Evolutionary conservation across 2,113 vertebrate genomes (phyloP).

Genomic region (Elephantulus edwardii): DNA sequence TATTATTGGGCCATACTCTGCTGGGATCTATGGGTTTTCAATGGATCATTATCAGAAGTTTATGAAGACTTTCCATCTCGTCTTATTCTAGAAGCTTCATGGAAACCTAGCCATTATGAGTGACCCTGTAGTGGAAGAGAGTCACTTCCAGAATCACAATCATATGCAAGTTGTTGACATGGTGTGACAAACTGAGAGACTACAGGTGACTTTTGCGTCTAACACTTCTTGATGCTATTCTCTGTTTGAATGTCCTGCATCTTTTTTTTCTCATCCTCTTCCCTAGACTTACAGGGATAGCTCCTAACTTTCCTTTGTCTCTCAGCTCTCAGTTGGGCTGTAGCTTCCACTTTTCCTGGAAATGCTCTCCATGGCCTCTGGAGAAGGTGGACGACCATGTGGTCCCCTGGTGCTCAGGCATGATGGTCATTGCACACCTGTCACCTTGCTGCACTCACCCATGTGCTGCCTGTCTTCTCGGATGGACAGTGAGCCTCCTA

Average conservation of each 20-base stretch:
- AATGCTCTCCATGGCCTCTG: no score
- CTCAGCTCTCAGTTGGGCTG: background rate
- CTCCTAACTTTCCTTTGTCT: background rate
- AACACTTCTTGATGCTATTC: background rate
- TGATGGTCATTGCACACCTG: fast-evolving
- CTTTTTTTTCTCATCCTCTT: background rate
- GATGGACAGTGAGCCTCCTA: background rate
- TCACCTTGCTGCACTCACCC: background rate
- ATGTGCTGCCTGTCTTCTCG: background rate
- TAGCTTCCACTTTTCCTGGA: background rate
- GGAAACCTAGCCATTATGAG: background rate
- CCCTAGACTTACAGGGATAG: background rate
- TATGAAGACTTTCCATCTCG: background rate
- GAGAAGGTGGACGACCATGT: background rate
- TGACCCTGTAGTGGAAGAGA: no score
- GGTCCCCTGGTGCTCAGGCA: no score
- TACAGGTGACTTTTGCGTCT: background rate
- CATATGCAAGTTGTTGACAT: background rate
- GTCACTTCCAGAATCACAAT: background rate
- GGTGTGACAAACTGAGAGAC: background rate
- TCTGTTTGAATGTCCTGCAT: background rate
- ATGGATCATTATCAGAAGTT: background rate
- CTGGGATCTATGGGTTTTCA: background rate
- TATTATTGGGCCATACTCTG: background rate
- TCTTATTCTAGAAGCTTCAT: background rate